phyloP scores from a whole-genome alignment of 2,888 invertebrate genomes.

The Hirtodrosophila duncani region DNA sequence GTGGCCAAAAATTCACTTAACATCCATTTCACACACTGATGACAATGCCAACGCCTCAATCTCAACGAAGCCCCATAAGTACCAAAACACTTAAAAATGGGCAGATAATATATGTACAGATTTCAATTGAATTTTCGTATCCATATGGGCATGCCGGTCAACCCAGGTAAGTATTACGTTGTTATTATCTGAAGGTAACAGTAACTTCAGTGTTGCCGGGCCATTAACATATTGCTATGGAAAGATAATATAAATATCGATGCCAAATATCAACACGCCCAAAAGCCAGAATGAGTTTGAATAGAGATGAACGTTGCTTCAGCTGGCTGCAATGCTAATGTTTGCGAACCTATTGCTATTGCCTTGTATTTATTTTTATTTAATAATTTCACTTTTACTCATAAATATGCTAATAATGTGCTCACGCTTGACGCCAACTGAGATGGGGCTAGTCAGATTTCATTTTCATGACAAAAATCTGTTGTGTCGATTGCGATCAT shows the following conservation, averaged over 20 bases:
- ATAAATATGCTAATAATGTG: constrained; percentile 71
- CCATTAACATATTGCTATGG: too few species aligned
- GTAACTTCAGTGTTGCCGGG: too few species aligned
- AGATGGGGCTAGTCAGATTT: constrained; percentile 7
- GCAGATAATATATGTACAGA: too few species aligned
- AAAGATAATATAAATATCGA: too few species aligned
- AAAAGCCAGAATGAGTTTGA: background rate
- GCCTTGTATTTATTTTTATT: constrained; percentile 38
- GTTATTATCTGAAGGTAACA: background rate
- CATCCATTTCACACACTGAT: constrained; percentile 27
- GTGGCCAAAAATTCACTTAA: constrained; percentile 48
- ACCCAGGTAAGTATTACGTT: constrained; percentile 12
- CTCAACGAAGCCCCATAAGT: constrained; percentile 19
- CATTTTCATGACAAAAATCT: constrained; percentile 24
- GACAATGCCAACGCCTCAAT: constrained; percentile 31
- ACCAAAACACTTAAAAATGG: too few species aligned
- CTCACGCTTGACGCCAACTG: constrained; percentile 40
- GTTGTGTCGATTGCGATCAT: constrained; percentile 22
- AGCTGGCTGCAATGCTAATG: too few species aligned
- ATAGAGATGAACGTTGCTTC: background rate
- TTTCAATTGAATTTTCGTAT: too few species aligned
- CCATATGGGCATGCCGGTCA: too few species aligned
- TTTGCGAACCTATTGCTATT: constrained; percentile 56
- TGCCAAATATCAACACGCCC: background rate
- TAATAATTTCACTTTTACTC: constrained; percentile 74